phyloP scores from a whole-genome alignment of 1,140 invertebrate species.

The Telenomus remus region DNA sequence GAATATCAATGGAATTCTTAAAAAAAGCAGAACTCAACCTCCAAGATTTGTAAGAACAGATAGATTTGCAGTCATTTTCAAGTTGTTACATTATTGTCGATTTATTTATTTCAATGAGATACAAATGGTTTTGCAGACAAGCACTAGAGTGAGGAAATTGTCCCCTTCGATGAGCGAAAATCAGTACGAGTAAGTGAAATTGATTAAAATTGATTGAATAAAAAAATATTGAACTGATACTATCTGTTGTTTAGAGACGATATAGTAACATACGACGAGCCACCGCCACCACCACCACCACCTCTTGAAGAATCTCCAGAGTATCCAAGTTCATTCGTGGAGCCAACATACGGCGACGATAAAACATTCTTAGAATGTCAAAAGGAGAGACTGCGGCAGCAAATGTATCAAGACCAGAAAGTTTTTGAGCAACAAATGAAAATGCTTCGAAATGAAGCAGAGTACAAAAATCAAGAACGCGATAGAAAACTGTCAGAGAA shows the following conservation, averaged over 20 bases:
- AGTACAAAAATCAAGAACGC: conserved; percentile 21
- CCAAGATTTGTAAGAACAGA: conserved; percentile 22
- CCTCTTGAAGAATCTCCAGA: background rate
- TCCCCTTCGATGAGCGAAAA: too few relatives aligned
- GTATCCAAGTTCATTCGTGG: background rate
- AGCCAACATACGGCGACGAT: background rate
- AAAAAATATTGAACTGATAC: too few relatives aligned
- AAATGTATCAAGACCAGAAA: conserved; percentile 50
- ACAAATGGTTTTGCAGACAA: too few relatives aligned
- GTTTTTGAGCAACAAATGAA: conserved; percentile 48
- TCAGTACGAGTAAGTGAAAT: too few relatives aligned
- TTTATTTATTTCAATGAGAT: too few relatives aligned
- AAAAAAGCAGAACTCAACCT: conserved; percentile 10
- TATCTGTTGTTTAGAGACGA: background rate
- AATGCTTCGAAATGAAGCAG: conserved; percentile 21
- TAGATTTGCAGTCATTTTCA: too few relatives aligned
- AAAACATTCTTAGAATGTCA: conserved; percentile 22
- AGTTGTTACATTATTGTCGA: too few relatives aligned
- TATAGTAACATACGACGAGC: background rate
- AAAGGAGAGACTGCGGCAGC: conserved; percentile 28
- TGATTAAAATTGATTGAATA: too few relatives aligned
- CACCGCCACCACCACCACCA: too few relatives aligned
- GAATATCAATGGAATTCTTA: conserved; percentile 17
- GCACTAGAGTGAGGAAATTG: too few relatives aligned
- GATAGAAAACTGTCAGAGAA: conserved; percentile 22